Evolutionary conservation across 37 sponge, comb jelly and placozoan species (phyloP).

Genomic region (Bolinopsis microptera): DNA sequence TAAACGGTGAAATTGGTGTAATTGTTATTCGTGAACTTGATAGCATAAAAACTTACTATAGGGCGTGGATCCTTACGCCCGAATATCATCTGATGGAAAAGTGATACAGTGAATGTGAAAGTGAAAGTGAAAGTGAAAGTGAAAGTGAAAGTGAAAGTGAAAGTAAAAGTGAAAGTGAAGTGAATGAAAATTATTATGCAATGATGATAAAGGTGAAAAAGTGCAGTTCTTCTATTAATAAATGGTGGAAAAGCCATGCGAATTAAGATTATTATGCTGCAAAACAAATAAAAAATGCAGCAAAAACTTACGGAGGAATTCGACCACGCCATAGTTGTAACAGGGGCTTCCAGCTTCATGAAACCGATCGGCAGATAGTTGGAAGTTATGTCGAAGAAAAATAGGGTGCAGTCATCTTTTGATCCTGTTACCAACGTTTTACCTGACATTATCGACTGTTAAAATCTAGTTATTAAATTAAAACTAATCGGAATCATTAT

Average conservation of each 20-base stretch:
- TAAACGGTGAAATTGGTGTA: too few species aligned
- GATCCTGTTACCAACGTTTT: conserved; percentile 48
- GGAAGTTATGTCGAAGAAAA: conserved; percentile 77
- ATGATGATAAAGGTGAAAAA: background rate
- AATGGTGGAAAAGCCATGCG: too few species aligned
- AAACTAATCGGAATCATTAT: too few species aligned
- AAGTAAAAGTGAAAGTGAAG: background rate
- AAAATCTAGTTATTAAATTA: too few species aligned
- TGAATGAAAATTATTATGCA: too few species aligned
- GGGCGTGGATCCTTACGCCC: background rate
- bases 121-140: background rate
- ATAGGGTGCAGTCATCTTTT: conserved; percentile 77
- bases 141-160: background rate
- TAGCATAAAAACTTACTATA: conserved; percentile 23
- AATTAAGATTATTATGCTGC: too few species aligned
- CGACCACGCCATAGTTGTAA: conserved; percentile 79
- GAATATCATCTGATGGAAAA: conserved; percentile 1
- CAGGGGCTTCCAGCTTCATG: conserved; percentile 77
- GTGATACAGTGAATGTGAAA: background rate
- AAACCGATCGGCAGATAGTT: conserved; percentile 88
- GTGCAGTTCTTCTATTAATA: too few species aligned
- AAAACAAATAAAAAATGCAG: too few species aligned
- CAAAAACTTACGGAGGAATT: conserved; percentile 67
- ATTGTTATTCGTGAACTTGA: too few species aligned
- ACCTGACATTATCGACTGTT: background rate